These are phyloP conservation scores for Hippocampus abdominalis DNA, from an alignment of 2,113 vertebrate genomes.

Conservation along the genomic window DNA sequence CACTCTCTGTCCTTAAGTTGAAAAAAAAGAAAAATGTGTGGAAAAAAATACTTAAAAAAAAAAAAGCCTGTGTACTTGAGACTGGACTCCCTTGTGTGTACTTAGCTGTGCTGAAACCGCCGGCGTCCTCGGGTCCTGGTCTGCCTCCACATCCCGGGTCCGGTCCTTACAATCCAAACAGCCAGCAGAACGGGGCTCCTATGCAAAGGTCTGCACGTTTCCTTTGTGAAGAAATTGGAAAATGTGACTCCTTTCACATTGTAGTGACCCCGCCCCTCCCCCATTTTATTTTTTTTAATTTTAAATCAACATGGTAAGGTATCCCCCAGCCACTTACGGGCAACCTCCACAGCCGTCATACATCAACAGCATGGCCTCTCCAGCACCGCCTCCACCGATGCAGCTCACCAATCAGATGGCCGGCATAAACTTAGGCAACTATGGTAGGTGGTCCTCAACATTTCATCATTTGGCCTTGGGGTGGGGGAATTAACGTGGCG, in stretches of 20 bases:
- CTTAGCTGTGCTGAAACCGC: conserved; percentile 78
- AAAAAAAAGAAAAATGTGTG: too few relatives aligned
- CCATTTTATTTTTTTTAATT: background rate
- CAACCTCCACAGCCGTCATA: conserved; percentile 65
- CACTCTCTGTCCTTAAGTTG: too few relatives aligned
- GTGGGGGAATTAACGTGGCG: background rate
- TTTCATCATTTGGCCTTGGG: background rate
- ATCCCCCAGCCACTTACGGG: conserved; percentile 57
- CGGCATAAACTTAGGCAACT: conserved; percentile 82
- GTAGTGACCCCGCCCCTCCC: too few relatives aligned
- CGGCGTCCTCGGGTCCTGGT: conserved; percentile 62
- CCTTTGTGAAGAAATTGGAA: background rate
- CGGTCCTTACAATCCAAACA: conserved; percentile 64
- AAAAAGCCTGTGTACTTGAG: too few relatives aligned
- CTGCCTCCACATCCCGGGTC: conserved; percentile 60
- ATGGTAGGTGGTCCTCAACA: conserved; percentile 69
- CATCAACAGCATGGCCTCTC: conserved; percentile 60
- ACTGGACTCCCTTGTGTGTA: background rate
- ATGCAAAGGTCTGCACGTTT: conserved; percentile 69
- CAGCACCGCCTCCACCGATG: conserved; percentile 63
- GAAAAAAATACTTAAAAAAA: too few relatives aligned
- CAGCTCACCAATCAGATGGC: conserved; percentile 82
- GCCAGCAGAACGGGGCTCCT: conserved; percentile 76
- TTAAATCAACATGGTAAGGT: conserved; percentile 37
- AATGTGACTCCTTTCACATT: background rate